These are phyloP conservation scores for Falco punctatus DNA, from an alignment of 2,113 vertebrate species.

Conservation along the genomic window DNA sequence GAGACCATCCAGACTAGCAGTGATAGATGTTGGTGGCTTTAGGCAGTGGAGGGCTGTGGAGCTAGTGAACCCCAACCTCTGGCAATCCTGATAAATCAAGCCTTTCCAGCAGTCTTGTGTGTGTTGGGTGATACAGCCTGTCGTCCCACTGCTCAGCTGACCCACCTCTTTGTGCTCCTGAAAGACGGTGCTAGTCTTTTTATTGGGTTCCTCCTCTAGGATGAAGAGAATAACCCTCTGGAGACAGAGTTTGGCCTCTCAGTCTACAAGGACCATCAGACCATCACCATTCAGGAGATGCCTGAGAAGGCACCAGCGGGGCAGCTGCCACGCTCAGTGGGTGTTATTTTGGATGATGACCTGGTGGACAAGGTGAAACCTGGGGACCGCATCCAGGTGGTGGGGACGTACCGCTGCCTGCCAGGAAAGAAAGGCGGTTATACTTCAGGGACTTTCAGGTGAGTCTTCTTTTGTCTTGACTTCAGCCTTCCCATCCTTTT, in stretches of 20 bases:
- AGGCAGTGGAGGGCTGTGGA: background rate
- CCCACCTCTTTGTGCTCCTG: background rate
- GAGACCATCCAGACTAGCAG: no score
- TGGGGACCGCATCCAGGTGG: conserved; percentile 90
- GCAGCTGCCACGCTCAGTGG: conserved; percentile 95
- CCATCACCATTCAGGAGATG: conserved; percentile 98
- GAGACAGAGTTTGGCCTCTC: conserved; percentile 97
- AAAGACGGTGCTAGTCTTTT: background rate
- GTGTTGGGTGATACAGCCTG: background rate
- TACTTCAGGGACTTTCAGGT: conserved; percentile 96
- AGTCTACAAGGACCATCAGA: conserved; percentile 94
- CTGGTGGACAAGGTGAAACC: conserved; percentile 93
- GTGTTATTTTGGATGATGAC: conserved; percentile 94
- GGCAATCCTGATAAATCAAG: background rate
- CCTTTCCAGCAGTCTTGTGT: background rate
- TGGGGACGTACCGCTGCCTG: conserved; percentile 94
- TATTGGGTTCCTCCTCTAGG: conserved; percentile 67
- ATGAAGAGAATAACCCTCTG: conserved; percentile 96
- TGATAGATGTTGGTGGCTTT: background rate
- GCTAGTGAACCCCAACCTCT: background rate
- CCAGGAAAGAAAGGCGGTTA: conserved; percentile 95
- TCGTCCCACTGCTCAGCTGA: background rate
- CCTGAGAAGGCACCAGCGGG: conserved; percentile 96
- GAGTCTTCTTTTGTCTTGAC: background rate
- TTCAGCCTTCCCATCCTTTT: background rate